phyloP scores from a whole-genome alignment of 2,888 invertebrate species.

The Coecobrya sp. region DNA sequence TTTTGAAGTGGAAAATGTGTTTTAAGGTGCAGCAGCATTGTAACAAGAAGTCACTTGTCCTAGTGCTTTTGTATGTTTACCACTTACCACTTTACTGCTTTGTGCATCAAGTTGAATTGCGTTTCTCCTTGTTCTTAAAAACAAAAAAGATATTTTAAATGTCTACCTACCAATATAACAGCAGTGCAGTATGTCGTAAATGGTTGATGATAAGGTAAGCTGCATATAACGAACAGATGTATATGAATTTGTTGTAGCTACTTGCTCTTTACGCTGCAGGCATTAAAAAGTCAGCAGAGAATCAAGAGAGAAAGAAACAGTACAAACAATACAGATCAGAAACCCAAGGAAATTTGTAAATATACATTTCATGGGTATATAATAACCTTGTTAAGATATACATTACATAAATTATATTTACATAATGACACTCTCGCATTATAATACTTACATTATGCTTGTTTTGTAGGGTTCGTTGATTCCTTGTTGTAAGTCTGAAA shows the following conservation, averaged over 20 bases:
- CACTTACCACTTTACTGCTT: constrained; percentile 11
- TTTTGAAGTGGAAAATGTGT: neutral
- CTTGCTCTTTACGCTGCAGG: constrained; percentile 4
- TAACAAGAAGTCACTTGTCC: neutral
- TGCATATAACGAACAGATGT: neutral
- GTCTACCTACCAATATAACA: too few relatives aligned
- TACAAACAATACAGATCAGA: constrained; percentile 2
- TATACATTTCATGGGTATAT: neutral
- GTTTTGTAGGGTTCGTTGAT: constrained; percentile 3
- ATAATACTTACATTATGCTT: neutral
- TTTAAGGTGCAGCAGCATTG: constrained; percentile 14
- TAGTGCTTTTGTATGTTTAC: neutral
- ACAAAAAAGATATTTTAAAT: neutral
- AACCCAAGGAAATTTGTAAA: neutral
- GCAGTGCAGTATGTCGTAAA: too few relatives aligned
- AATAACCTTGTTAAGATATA: constrained; percentile 18
- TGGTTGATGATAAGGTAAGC: too few relatives aligned
- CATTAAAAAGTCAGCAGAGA: constrained; percentile 24
- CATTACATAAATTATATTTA: neutral
- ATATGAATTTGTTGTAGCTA: neutral
- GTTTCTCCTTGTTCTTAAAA: neutral
- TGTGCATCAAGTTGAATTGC: neutral
- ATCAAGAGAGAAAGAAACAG: neutral
- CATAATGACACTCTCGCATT: neutral
- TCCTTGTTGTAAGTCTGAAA: constrained; percentile 5